Evolutionary conservation across 1,140 invertebrate genomes (phyloP).

Genomic region (Drosophila kurseongensis): DNA sequence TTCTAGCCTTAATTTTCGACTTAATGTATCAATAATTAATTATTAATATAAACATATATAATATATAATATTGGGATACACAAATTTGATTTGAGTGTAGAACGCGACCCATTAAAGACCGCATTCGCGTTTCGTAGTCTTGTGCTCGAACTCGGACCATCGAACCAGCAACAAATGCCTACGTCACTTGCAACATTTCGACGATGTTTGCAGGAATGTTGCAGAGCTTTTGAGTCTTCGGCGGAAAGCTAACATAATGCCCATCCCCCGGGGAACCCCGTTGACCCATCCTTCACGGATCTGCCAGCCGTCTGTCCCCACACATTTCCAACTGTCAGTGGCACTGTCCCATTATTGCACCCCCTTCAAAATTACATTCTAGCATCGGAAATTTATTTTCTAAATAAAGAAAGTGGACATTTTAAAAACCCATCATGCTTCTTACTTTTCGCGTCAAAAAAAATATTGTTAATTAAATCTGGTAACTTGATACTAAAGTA

Average conservation of each 20-base stretch:
- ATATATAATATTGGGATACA: neutral
- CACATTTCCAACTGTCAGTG: constrained; percentile 12
- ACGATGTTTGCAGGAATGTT: neutral
- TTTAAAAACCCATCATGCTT: neutral
- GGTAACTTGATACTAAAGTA: too few relatives aligned
- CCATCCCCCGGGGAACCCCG: neutral
- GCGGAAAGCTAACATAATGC: constrained; percentile 2
- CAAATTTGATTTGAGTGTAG: constrained; percentile 13
- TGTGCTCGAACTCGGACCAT: constrained; percentile 4
- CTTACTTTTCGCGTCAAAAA: too few relatives aligned
- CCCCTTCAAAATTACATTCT: neutral
- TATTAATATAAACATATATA: too few relatives aligned
- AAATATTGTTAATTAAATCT: too few relatives aligned
- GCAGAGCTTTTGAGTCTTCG: constrained; percentile 10
- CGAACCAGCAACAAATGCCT: constrained; percentile 10
- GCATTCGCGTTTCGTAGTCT: constrained; percentile 29
- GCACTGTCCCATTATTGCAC: neutral
- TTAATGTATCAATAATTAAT: too few relatives aligned
- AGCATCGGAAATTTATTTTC: neutral
- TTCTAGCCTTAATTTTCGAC: too few relatives aligned
- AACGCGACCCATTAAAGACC: constrained; percentile 39
- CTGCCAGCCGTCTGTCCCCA: constrained; percentile 20
- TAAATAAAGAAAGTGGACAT: neutral
- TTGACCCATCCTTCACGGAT: constrained; percentile 18
- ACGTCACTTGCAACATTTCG: constrained; percentile 33